Conservation (phyloP, 2,113 vertebrate genomes). For the Phrynosoma blainvillii region DNA sequence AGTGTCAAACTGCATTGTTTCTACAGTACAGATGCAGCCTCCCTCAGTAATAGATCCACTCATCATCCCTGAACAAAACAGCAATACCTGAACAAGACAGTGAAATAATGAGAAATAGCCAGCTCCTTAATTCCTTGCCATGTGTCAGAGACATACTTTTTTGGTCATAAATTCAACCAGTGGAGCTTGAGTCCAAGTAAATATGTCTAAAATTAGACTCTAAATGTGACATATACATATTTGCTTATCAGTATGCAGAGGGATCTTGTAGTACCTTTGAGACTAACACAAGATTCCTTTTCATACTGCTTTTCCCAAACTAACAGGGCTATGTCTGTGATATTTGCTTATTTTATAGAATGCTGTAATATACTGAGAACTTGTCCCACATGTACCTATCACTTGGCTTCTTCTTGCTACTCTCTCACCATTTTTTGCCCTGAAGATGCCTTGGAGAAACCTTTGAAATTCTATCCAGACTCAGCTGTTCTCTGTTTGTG, state of each 20-base stretch:
- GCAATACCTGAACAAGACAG: too few relatives aligned
- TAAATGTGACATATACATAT: not conserved
- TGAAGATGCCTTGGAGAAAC: not conserved
- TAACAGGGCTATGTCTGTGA: too few relatives aligned
- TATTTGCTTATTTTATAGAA: not conserved
- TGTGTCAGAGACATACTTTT: not conserved
- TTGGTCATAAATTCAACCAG: not conserved
- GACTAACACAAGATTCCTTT: too few relatives aligned
- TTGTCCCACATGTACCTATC: not conserved
- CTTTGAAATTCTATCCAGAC: constrained; percentile 30
- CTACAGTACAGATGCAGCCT: too few relatives aligned
- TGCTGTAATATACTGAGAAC: not conserved
- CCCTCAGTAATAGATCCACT: too few relatives aligned
- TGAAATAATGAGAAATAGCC: not conserved
- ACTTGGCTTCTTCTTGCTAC: not conserved
- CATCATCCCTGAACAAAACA: too few relatives aligned
- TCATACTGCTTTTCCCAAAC: too few relatives aligned
- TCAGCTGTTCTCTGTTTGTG: constrained; percentile 43
- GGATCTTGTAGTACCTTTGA: too few relatives aligned
- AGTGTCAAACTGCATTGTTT: too few relatives aligned
- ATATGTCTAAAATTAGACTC: not conserved
- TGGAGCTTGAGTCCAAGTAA: not conserved
- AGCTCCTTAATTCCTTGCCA: not conserved
- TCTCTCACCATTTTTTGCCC: not conserved
- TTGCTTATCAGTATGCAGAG: too few relatives aligned